phyloP scores from a whole-genome alignment of 2,888 invertebrate genomes.

The Cephalotes varians region DNA sequence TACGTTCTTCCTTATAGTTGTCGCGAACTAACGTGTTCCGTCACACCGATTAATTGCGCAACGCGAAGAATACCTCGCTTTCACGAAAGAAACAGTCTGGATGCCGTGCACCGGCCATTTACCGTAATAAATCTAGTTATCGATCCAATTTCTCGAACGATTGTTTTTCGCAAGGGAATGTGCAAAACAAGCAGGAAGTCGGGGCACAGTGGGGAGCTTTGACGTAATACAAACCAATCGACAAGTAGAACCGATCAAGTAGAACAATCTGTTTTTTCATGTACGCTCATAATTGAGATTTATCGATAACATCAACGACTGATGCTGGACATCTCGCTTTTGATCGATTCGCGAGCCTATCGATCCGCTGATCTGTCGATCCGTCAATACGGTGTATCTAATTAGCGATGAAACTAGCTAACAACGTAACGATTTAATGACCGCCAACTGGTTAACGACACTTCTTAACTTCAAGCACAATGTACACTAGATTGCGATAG shows the following conservation, averaged over 20 bases:
- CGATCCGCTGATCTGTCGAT: slow-evolving; percentile 13
- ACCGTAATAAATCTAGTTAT: slow-evolving; percentile 3
- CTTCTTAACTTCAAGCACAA: slow-evolving; percentile 10
- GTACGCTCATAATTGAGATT: slow-evolving; percentile 18
- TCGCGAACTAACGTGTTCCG: slow-evolving; percentile 31
- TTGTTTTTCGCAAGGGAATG: slow-evolving; percentile 25
- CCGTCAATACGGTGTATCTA: slow-evolving; percentile 18
- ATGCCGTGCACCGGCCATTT: slow-evolving; percentile 11
- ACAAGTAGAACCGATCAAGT: background rate
- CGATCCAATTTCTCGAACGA: slow-evolving; percentile 27
- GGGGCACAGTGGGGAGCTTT: background rate
- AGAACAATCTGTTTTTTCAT: slow-evolving; percentile 2
- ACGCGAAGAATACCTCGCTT: slow-evolving; percentile 43
- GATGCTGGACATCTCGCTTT: background rate
- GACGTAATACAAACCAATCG: background rate
- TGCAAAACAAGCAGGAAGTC: slow-evolving; percentile 17
- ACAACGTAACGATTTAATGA: slow-evolving; percentile 47
- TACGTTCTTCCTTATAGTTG: background rate
- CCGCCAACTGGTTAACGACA: slow-evolving; percentile 45
- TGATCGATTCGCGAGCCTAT: background rate
- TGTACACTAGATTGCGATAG: slow-evolving; percentile 8
- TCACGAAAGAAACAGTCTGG: slow-evolving; percentile 32
- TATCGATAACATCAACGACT: slow-evolving; percentile 16
- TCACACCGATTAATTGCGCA: slow-evolving; percentile 48
- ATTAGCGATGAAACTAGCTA: slow-evolving; percentile 27